A percentile compares a stretch with the other conserved stretches of the same genome.
Conservation (phyloP, 23 tunicate species). For the Styela clava region DNA sequence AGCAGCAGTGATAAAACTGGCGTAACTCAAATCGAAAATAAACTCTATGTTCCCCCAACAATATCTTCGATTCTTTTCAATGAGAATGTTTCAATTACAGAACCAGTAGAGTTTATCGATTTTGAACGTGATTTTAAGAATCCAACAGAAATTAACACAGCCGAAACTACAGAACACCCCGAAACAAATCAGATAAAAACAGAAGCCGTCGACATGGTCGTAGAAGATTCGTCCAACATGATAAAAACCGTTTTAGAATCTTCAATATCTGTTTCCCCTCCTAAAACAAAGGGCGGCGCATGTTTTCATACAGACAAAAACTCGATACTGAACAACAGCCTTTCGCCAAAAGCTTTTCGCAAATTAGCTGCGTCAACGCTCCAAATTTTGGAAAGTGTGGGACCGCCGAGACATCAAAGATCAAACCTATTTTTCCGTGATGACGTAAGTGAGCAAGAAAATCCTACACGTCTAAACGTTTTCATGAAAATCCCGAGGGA, state of each 20-base stretch:
- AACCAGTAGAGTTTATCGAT: not conserved
- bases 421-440: not conserved
- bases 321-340: not conserved
- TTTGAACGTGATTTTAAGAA: not conserved
- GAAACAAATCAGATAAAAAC: not conserved
- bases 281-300: not conserved
- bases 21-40: conserved; percentile 9
- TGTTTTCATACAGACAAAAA: not conserved
- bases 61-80: not conserved
- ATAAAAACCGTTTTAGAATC: not conserved
- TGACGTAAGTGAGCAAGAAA: conserved; percentile 3
- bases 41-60: not conserved
- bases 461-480: conserved; percentile 4
- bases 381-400: not conserved
- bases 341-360: conserved; percentile 20
- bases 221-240: not conserved
- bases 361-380: conserved; percentile 1
- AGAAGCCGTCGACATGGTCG: not conserved
- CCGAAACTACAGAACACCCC: not conserved
- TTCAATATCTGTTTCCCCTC: not conserved
- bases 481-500: conserved; percentile 18
- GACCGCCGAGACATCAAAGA: not conserved
- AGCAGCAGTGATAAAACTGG: conserved; percentile 29
- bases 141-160: not conserved
- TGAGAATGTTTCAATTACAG: not conserved